Conservation (phyloP, 1,140 invertebrate genomes). For the Zaprionus lachaisei region DNA sequence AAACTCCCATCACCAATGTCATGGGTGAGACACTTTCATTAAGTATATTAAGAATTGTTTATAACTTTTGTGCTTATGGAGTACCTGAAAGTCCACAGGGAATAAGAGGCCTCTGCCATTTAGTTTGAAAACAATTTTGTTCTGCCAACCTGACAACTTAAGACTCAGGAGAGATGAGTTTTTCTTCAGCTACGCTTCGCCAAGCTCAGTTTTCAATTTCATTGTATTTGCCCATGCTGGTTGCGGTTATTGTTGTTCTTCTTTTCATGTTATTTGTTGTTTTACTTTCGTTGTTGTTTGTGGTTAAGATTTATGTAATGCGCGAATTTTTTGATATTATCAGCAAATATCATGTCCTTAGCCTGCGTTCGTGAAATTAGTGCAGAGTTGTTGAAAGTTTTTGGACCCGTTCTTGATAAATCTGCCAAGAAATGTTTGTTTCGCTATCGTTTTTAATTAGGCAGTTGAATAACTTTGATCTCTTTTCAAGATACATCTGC, state of each 20-base stretch:
- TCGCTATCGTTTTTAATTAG: slow-evolving; percentile 55
- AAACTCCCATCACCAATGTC: neutral
- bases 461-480: slow-evolving; percentile 39
- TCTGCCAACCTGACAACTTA: slow-evolving; percentile 43
- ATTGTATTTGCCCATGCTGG: slow-evolving; percentile 74
- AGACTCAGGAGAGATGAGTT: slow-evolving; percentile 57
- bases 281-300: slow-evolving; percentile 54
- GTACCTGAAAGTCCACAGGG: slow-evolving; percentile 38
- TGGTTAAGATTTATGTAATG: slow-evolving; percentile 57
- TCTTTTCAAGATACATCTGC: slow-evolving; percentile 74
- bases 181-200: slow-evolving; percentile 34
- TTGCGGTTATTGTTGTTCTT: slow-evolving; percentile 47
- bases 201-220: slow-evolving; percentile 75
- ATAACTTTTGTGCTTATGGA: slow-evolving; percentile 58
- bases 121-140: slow-evolving; percentile 43
- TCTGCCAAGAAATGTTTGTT: slow-evolving; percentile 36
- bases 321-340: slow-evolving; percentile 61
- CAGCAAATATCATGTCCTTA: slow-evolving; percentile 62
- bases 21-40: slow-evolving; percentile 40
- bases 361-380: slow-evolving; percentile 38
- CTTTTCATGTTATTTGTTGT: slow-evolving; percentile 19
- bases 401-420: slow-evolving; percentile 49
- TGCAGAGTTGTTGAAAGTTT: slow-evolving; percentile 41
- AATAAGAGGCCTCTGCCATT: slow-evolving; percentile 33
- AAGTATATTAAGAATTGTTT: slow-evolving; percentile 65